Evolutionary conservation across 2,888 invertebrate species (phyloP), one percentile per base, ranked within the genome.

Genomic region (Campoplex capitator): DNA sequence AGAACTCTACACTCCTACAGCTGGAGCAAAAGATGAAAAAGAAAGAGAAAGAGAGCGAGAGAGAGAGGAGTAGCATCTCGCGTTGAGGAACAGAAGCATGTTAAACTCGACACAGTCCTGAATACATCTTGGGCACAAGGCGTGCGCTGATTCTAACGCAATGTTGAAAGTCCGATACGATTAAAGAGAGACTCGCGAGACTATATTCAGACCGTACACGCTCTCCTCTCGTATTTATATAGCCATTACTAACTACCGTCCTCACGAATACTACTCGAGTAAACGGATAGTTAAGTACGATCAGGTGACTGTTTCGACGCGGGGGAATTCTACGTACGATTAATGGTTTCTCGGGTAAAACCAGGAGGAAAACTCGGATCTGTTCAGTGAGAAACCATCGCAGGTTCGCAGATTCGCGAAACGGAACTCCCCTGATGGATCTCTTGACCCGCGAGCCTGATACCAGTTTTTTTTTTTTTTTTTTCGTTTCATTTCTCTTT

Each of bases 321-420:
- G 13, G 74, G 48, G 62, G 83, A 88, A 88, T 89, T 89, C 89
- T 86, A 88, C 81, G 88, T 87, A 88, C 84, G 84, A 89, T 90
- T 88, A 88, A 89, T 88, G 88, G 83, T 85, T 89, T 87, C 87
- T 85, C 84, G 85, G 71, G 77, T 62, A 65, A 73, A 38, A 54
- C 18, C 80, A 86, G 74, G 70, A 81, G 77, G 85, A 85, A 85
- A 85, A 88, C 83, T 82, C 62, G 85, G 86, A 87, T 88, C 80
- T 76, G 73, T 84, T 79, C 74, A 73, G 73, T 65, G 42, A 58
- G 81, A 54, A 62, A 71, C 38, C 42, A 45, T 18, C 28, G 70
- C 79, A 28, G 18, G 51, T 32, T 65, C 35, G 51, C 3, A 65
- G 79, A 62, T 78, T 68, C 71, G 77, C 73, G 79, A 85, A 87